These are phyloP conservation scores for Drosophila koepferae DNA, from an alignment of 2,888 invertebrate species.

Conservation along the genomic window DNA sequence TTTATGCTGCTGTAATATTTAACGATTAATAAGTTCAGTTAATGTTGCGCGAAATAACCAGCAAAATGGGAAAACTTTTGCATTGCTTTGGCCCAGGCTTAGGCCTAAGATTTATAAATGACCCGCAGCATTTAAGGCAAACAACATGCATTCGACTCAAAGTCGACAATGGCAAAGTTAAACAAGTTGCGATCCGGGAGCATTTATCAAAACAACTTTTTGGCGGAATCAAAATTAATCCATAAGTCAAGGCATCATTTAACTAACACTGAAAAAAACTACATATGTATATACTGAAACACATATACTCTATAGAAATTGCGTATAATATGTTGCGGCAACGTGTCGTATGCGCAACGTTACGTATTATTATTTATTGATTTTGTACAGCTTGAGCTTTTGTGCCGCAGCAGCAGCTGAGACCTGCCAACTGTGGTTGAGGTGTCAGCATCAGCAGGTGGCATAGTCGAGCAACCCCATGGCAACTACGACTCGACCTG, in stretches of 20 bases:
- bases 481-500: slow-evolving; percentile 36
- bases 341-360: slow-evolving; percentile 49
- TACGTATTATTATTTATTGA: slow-evolving; percentile 47
- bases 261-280: not conserved
- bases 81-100: slow-evolving; percentile 37
- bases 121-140: slow-evolving; percentile 28
- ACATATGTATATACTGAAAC: not conserved
- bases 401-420: slow-evolving; percentile 8
- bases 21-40: slow-evolving; percentile 77
- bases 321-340: not conserved
- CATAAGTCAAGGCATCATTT: not conserved
- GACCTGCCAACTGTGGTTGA: slow-evolving; percentile 29
- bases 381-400: slow-evolving; percentile 23
- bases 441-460: slow-evolving; percentile 43
- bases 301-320: not conserved
- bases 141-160: slow-evolving; percentile 35
- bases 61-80: slow-evolving; percentile 77
- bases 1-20: slow-evolving; percentile 13
- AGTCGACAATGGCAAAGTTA: slow-evolving; percentile 42
- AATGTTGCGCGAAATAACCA: slow-evolving; percentile 77
- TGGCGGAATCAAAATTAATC: slow-evolving; percentile 16
- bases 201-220: slow-evolving; percentile 64
- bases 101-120: slow-evolving; percentile 72
- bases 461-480: slow-evolving; percentile 23
- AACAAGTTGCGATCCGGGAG: slow-evolving; percentile 41